Evolutionary conservation across 2,113 vertebrate species (phyloP), one percentile per base, ranked within the genome.

Genomic region (Synchiropus splendidus): DNA sequence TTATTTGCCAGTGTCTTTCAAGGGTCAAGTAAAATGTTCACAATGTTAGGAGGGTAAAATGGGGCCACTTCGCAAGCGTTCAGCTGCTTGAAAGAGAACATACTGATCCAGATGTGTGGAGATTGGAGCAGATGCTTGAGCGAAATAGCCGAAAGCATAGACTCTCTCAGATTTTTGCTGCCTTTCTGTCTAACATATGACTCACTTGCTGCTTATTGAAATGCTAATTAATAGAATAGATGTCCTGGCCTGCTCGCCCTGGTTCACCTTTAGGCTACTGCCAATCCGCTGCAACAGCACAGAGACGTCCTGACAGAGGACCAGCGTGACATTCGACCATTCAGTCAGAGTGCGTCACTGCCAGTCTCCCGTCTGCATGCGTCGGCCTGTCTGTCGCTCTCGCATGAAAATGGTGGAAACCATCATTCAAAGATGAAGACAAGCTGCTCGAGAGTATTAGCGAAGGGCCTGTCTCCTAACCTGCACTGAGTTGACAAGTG

Each of bases 141-240:
- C 10, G 16, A n/a, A 42, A 18, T 44, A 13, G 27, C 49, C 13
- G 37, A 66, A n/a, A 54, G 39, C 37, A 6, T 51, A 31, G 41
- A 10, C 15, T 42, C 39, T 27, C 8, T 27, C 21, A 27, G 21
- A 27, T 27, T 5, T 27, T 27, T 8, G 4, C 21, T 27, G 21
- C 8, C 21, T 27, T 8, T 27, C 21, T 8, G 21, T 27, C 21
- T 27, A 27, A 27, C 21, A 27, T 8, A 8, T 72, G 68, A 81
- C 66, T 78, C 74, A 75, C 53, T 21, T n/a, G 16, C 31, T 31
- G 54, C 54, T 70, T 55, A 61, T 56, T 48, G 52, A 39, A 67
- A 43, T 58, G 56, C 63, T 70, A 74, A 82, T 79, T 83, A 80
- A 72, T 75, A 55, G 73, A 71, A 75, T 58, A 42, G 40, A 64